Base-by-base conservation (phyloP, 2,888 invertebrate species). In the Callyntrura sp. region DNA sequence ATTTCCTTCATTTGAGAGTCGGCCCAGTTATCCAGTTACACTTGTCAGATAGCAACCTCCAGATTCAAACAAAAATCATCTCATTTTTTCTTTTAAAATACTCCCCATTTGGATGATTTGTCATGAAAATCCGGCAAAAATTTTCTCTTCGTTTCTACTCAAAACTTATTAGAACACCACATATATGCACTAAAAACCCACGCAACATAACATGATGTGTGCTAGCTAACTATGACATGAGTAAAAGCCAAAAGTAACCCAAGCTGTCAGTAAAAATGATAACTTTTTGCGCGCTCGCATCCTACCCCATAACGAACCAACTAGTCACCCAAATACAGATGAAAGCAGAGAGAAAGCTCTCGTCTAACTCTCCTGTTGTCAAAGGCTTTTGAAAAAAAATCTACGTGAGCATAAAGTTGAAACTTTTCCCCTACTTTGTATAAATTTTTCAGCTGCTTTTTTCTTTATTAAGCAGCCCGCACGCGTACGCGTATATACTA, bases 371-470 rank as follows among this genome's bases (percentile, higher is more conserved):
- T 45, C 20, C 45, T 45, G 48, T 73, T 73, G 73, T 73, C 73
- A 73, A 73, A 73, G 73, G 73, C 45, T 73, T n/a, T n/a, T 73
- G 73, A 48, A 73, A 48, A 60, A 65, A 73, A 73, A 48, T 48
- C 73, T 73, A 73, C 73, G 73, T 73, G 73, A 73, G 48, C 73
- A 73, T 73, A 45, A 73, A 73, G 20, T 11, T n/a, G 8, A 73
- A 73, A 45, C 45, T 73, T 73, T 73, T 28, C 48, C 17, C 20
- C 43, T n/a, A 23, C 48, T 73, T 17, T 73, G 20, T 73, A 48
- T 48, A 70, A 60, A 45, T 45, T 28, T 73, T 73, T 68, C 68
- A 68, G 68, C 43, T 35, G 68, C 17, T n/a, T n/a, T n/a, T 65
- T 70, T 43, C 70, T 70, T 48, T 73, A 68, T 60, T 60, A 60